Percentiles rank a stretch among this genome's conserved stretches.
Conservation (phyloP, 2,113 vertebrate species). For the Centropristis striata region DNA sequence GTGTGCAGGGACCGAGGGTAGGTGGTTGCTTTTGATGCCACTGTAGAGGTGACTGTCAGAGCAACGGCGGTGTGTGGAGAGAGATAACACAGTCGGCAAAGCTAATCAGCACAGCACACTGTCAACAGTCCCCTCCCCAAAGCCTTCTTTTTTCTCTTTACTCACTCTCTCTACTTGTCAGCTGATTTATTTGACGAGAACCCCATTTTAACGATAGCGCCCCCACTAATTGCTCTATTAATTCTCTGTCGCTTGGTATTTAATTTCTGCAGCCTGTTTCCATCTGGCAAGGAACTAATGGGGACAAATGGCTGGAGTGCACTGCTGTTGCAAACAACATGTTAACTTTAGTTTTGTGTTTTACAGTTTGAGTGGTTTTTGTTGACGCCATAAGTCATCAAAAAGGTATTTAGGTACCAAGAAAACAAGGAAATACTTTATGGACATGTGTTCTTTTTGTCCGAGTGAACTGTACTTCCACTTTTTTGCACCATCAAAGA, state of each 20-base stretch:
- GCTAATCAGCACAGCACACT: slow-evolving; percentile 59
- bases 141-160: slow-evolving; percentile 43
- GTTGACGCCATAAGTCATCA: neutral
- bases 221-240: slow-evolving; percentile 70
- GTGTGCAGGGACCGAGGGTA: slow-evolving; percentile 19
- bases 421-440: neutral
- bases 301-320: slow-evolving; percentile 42
- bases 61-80: slow-evolving; percentile 32
- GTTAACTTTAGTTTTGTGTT: slow-evolving; percentile 3
- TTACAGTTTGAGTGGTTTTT: neutral
- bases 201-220: slow-evolving; percentile 37
- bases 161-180: slow-evolving; percentile 55
- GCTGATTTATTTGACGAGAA: slow-evolving; percentile 62
- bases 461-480: neutral
- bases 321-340: slow-evolving; percentile 9
- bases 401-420: neutral
- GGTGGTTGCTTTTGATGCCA: slow-evolving; percentile 41
- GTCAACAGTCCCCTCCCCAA: slow-evolving; percentile 40
- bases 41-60: slow-evolving; percentile 55
- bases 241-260: slow-evolving; percentile 67
- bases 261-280: slow-evolving; percentile 66
- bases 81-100: slow-evolving; percentile 58
- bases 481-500: slow-evolving; percentile 20
- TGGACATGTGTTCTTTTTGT: neutral
- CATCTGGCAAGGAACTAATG: slow-evolving; percentile 62